Conservation (phyloP, 2,888 invertebrate genomes). For the Didymodactylos carnosus region DNA sequence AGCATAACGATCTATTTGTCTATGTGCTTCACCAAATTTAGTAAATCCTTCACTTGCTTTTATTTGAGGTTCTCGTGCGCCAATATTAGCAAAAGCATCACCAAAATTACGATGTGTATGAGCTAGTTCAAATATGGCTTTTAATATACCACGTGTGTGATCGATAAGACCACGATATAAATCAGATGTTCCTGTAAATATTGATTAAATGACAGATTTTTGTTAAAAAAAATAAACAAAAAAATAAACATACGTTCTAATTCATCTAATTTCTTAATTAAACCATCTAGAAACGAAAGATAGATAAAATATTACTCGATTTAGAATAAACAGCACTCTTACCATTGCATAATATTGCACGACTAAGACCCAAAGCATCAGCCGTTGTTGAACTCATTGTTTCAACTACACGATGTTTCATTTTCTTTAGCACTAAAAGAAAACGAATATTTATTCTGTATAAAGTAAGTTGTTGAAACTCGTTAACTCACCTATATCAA, state of each 20-base stretch:
- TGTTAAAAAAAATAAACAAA: too few relatives aligned
- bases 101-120: slow-evolving; percentile 76
- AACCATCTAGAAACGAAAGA: slow-evolving; percentile 45
- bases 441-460: background rate
- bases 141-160: slow-evolving; percentile 58
- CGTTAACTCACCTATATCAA: slow-evolving; percentile 51
- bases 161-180: slow-evolving; percentile 77
- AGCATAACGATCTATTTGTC: slow-evolving; percentile 71
- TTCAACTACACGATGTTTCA: slow-evolving; percentile 85
- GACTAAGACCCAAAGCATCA: slow-evolving; percentile 78
- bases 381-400: slow-evolving; percentile 64
- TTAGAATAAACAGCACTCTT: background rate
- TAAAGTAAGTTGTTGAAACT: background rate
- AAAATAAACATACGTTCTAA: too few relatives aligned
- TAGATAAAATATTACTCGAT: background rate
- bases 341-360: slow-evolving; percentile 81
- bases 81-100: slow-evolving; percentile 76
- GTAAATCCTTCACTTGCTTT: slow-evolving; percentile 83
- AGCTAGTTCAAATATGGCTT: slow-evolving; percentile 68
- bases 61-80: slow-evolving; percentile 82
- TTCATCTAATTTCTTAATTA: slow-evolving; percentile 81
- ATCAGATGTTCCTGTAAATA: slow-evolving; percentile 66
- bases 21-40: slow-evolving; percentile 76
- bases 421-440: slow-evolving; percentile 61
- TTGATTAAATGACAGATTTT: too few relatives aligned